Evolutionary conservation across 1,140 invertebrate species (phyloP), one percentile per base, ranked within the genome.

Genomic region (Calosoma granatense): DNA sequence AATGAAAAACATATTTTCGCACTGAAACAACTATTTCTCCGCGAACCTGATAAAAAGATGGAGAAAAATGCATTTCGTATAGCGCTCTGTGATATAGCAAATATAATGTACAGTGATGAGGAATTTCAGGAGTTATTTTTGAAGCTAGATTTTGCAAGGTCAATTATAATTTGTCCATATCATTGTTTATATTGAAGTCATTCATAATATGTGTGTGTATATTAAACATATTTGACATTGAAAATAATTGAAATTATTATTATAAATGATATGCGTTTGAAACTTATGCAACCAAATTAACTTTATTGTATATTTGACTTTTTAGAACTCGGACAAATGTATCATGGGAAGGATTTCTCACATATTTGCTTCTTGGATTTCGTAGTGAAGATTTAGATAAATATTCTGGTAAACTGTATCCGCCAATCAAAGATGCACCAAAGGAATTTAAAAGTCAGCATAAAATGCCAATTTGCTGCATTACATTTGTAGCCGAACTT

Each of bases 261-360:
- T n/a, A n/a, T n/a, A n/a, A n/a, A n/a, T n/a, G n/a, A n/a, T n/a
- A n/a, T n/a, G n/a, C n/a, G n/a, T n/a, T n/a, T n/a, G n/a, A n/a
- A n/a, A n/a, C n/a, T n/a, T n/a, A n/a, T n/a, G n/a, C n/a, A n/a
- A n/a, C n/a, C n/a, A n/a, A n/a, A n/a, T n/a, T n/a, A n/a, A n/a
- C n/a, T n/a, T n/a, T n/a, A n/a, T n/a, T n/a, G n/a, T n/a, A n/a
- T n/a, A n/a, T n/a, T n/a, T n/a, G n/a, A n/a, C n/a, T n/a, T 36
- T 36, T 9, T n/a, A 36, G 26, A 36, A 36, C 26, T 36, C 26
- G n/a, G 6, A 9, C 26, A n/a, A 6, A 36, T 54, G 75, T 84
- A 14, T 80, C 78, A 14, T 85, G 83, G 82, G 75, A 85, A 62
- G 82, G 86, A 67, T 76, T 85, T 57, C 76, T 85, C 3, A 83